Evolutionary conservation across 37 sponge, comb jelly and placozoan species (phyloP).

Genomic region (Beroe forskalii): DNA sequence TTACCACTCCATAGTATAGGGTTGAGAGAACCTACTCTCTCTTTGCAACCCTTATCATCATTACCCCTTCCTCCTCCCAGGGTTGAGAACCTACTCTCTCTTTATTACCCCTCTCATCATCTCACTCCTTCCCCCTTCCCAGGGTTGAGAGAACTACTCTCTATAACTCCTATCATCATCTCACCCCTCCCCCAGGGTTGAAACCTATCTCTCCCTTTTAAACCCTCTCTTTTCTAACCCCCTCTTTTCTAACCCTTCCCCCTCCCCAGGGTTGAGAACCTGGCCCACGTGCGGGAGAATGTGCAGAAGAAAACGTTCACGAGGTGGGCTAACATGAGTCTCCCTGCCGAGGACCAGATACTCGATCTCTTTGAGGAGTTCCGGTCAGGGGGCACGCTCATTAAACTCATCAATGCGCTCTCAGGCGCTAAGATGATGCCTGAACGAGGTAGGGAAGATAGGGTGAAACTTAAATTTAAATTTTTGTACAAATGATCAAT

Average conservation of each 20-base stretch:
- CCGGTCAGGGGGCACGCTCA: neutral
- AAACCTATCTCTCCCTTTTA: neutral
- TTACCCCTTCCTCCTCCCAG: too few relatives aligned
- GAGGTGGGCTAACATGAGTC: conserved; percentile 39
- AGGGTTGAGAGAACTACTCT: neutral
- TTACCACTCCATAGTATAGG: too few relatives aligned
- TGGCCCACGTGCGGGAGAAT: conserved; percentile 27
- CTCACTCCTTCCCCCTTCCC: neutral
- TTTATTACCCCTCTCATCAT: neutral
- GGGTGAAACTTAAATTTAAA: too few relatives aligned
- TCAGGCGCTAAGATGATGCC: neutral
- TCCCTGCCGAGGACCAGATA: neutral
- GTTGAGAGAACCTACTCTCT: too few relatives aligned
- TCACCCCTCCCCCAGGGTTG: neutral
- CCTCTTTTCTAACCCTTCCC: neutral
- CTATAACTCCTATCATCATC: neutral
- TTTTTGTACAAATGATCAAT: too few relatives aligned
- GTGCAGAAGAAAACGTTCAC: conserved; percentile 61
- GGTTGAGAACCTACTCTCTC: neutral
- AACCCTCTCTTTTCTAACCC: neutral
- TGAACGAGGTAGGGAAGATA: conserved; percentile 17
- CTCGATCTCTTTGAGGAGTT: conserved; percentile 25
- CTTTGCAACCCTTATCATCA: too few relatives aligned
- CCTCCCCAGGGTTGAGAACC: conserved; percentile 43
- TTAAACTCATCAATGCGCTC: conserved; percentile 17